These are phyloP conservation scores for Brachionus manjavacas DNA, from an alignment of 1,140 invertebrate genomes.

Conservation along the genomic window DNA sequence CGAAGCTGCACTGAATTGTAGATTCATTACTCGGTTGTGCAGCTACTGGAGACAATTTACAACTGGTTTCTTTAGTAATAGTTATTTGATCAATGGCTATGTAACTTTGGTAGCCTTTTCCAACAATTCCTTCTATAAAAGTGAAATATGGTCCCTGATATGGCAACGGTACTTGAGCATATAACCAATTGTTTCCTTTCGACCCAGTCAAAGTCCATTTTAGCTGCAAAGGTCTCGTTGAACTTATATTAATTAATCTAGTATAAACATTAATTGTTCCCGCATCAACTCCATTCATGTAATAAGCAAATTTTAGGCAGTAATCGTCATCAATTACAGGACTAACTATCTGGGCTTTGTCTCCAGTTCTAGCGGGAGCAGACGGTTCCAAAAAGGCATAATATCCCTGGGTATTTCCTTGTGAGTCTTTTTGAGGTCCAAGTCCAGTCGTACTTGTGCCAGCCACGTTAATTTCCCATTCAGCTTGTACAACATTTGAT, in stretches of 20 bases:
- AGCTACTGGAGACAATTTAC: neutral
- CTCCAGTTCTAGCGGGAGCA: constrained; percentile 44
- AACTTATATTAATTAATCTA: neutral
- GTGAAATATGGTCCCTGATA: constrained; percentile 13
- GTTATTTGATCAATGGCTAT: constrained; percentile 22
- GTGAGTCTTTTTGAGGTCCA: neutral
- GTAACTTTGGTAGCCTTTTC: constrained; percentile 27
- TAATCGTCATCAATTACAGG: constrained; percentile 1
- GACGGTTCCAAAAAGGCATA: constrained; percentile 50
- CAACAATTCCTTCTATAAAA: constrained; percentile 5
- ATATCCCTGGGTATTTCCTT: constrained; percentile 39
- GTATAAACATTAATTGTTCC: constrained; percentile 22
- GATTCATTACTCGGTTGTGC: constrained; percentile 9
- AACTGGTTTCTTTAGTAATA: neutral
- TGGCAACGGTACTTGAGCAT: constrained; percentile 47
- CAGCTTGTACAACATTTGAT: neutral
- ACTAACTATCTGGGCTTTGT: constrained; percentile 24
- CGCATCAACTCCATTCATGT: neutral
- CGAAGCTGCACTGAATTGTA: constrained; percentile 13
- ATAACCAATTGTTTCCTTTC: constrained; percentile 49
- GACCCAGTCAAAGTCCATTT: constrained; percentile 47
- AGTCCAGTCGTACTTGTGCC: neutral
- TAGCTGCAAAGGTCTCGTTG: neutral
- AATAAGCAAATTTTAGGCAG: constrained; percentile 15
- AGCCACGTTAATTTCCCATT: constrained; percentile 16